Base-by-base conservation (phyloP, 2,113 vertebrate genomes). In the Thamnophis sirtalis region DNA sequence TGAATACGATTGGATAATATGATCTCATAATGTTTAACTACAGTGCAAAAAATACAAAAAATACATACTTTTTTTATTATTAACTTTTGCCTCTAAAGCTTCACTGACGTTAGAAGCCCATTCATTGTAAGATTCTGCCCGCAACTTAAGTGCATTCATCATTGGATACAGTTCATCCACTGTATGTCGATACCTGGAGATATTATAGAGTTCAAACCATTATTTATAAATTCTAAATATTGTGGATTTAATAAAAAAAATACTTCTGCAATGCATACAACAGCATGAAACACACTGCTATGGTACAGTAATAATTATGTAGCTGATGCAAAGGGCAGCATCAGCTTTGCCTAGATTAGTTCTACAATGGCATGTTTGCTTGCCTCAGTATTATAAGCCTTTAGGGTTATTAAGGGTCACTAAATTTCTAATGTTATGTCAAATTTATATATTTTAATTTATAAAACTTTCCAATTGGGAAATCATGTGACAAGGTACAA, bases 101-200 rank as follows among this genome's bases (percentile, higher is more conserved):
- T 99, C 98, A 0, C 94, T 97, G 68, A 99, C 99, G 0, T 96
- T 97, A 54, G 97, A 96, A 73, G 99, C 98, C 99, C 99, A 99
- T 1, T 98, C 96, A 0, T 99, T 98, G 90, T 99, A 99, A 0
- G 97, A 98, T 56, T 99, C 98, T 0, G 99, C 98, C 4, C 98
- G 98, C 94, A 98, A 97, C 94, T 98, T 98, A 68, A 99, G 96
- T 0, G 98, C 98, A 0, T 96, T 97, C 98, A 99, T 98, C 98
- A 99, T 99, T 0, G 99, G 99, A 88, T 98, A 98, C 92, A 99
- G 98, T 24, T 99, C 98, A 88, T 99, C 99, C 97, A 99, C 97
- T 22, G 98, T 98, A 88, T 98, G 99, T 88, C 99, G 98, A 92
- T 98, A 99, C 95, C 99, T 99, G 95, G 0, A 84, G 56, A 89